Conservation (phyloP, 2,113 vertebrate species). For the Mionectes macconnelli region DNA sequence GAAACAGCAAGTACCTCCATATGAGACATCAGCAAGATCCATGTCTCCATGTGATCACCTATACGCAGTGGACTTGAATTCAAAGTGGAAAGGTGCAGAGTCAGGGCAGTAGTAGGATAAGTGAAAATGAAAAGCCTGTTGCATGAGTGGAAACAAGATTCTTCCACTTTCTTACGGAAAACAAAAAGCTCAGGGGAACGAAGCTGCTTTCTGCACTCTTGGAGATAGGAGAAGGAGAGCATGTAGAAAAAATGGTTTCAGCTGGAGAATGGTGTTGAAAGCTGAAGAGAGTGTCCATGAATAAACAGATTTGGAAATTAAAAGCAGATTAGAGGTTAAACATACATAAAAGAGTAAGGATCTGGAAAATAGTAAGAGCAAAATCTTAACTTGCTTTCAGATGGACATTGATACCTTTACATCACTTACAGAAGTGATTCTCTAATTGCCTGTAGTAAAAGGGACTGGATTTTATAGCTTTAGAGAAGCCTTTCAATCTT, state of each 20-base stretch:
- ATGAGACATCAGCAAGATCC: neutral
- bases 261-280: neutral
- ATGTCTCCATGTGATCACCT: neutral
- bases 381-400: neutral
- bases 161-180: neutral
- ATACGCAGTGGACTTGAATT: neutral
- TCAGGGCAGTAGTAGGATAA: neutral
- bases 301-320: neutral
- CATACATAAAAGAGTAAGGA: neutral
- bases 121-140: accelerated
- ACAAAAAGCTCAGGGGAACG: neutral
- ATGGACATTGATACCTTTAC: neutral
- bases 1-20: neutral
- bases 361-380: neutral
- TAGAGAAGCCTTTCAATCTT: neutral
- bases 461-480: neutral
- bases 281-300: neutral
- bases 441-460: neutral
- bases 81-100: neutral
- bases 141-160: neutral
- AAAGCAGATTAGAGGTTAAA: neutral
- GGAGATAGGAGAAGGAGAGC: neutral
- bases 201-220: neutral
- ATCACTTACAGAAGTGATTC: neutral
- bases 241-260: neutral